These are phyloP conservation scores for Torymus tubicola DNA, from an alignment of 2,888 invertebrate species.

Conservation along the genomic window DNA sequence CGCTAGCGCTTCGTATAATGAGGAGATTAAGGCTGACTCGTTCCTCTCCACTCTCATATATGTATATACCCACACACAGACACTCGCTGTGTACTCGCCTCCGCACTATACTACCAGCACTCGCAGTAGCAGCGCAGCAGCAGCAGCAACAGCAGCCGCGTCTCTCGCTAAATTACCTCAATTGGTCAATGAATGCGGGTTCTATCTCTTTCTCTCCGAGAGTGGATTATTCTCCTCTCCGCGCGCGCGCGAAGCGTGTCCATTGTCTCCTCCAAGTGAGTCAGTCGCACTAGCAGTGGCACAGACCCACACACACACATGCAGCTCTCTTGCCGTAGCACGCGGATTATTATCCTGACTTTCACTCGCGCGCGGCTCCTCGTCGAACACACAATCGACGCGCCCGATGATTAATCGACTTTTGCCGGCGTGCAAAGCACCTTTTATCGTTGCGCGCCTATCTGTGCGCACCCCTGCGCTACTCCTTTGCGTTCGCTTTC, in stretches of 20 bases:
- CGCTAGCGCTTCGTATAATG: constrained; percentile 19
- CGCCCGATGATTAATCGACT: constrained; percentile 49
- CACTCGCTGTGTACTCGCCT: too few relatives aligned
- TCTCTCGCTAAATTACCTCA: constrained; percentile 48
- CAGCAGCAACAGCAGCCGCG: neutral
- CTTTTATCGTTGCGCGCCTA: neutral
- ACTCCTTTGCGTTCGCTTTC: neutral
- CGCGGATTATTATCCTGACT: constrained; percentile 41
- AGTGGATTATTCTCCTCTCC: neutral
- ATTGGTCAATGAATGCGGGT: constrained; percentile 57
- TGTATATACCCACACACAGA: too few relatives aligned
- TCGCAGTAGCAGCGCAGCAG: too few relatives aligned
- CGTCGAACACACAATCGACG: constrained; percentile 33
- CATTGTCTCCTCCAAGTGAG: constrained; percentile 43
- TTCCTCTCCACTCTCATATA: too few relatives aligned
- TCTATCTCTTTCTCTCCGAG: neutral
- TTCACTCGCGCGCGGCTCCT: constrained; percentile 36
- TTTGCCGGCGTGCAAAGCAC: neutral
- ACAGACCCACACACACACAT: neutral
- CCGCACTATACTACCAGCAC: too few relatives aligned
- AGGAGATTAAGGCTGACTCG: constrained; percentile 4
- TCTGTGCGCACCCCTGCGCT: neutral
- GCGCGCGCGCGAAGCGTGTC: neutral
- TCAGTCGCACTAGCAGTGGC: constrained; percentile 17
- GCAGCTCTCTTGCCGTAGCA: neutral